Base-by-base conservation (phyloP, 1,140 invertebrate genomes). In the Hydropsyche tenuis region DNA sequence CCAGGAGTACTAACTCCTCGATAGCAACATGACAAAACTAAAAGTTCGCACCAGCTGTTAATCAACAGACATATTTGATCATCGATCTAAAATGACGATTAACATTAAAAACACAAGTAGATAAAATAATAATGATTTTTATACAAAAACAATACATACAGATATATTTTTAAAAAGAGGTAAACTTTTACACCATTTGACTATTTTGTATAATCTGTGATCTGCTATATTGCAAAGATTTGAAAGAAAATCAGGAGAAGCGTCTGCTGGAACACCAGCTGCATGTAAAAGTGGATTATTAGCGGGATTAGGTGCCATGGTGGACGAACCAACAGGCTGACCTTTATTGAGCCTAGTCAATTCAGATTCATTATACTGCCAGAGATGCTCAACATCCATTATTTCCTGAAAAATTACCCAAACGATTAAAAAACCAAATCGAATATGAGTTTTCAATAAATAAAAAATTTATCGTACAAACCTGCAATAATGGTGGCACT, bases 181-280 rank as follows among this genome's bases (percentile, higher is more conserved):
- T 80, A 99, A 85, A 84, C 95, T 97, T 83, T 98, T 96, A 85
- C 96, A 98, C 97, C 97, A 99, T 81, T 97, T 96, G 68, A 99
- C 97, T 78, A 99, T 96, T 86, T 98, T 97, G 82, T 98, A 98
- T 0, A 99, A 88, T 42, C 96, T 86, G 83, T 97, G 93, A 84
- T 99, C 97, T 45, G 96, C 96, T 72, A 98, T 96, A 81, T 94
- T 93, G 85, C 94, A 96, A 78, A 96, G 86, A 82, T 94, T 94
- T 0, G 93, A 93, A 30, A 96, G 87, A 80, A 94, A 93, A 84
- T 96, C 94, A 0, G 91, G 91, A 82, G 90, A 89, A n/a, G 90
- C 87, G 79, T 92, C 92, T 27, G 87, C 86, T 53, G 87, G 86
- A 11, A 83, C 76, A 27, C 87, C 87, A 56, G 88, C 88, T 71